These are phyloP conservation scores for Oncopeltus fasciatus DNA, from an alignment of 1,140 invertebrate species.

Conservation along the genomic window DNA sequence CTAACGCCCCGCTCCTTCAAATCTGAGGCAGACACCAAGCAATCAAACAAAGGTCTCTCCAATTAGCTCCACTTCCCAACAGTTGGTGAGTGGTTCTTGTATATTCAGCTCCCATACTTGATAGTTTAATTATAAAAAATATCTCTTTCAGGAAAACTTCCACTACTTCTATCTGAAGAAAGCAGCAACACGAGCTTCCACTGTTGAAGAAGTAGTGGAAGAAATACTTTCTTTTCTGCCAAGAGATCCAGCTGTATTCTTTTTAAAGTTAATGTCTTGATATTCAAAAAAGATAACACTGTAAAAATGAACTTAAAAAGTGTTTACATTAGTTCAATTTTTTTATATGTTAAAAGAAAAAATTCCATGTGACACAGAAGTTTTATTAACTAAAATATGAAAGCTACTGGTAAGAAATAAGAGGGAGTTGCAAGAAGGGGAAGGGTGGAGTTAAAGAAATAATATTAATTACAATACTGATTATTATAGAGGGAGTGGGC, in stretches of 20 bases:
- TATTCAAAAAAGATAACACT: neutral
- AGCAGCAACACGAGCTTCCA: neutral
- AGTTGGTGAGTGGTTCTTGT: neutral
- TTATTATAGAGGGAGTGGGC: too few species aligned
- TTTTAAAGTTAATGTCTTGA: neutral
- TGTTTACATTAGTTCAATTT: neutral
- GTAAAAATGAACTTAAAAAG: conserved; percentile 5
- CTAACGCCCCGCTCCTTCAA: conserved; percentile 8
- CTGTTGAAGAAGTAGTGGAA: conserved; percentile 1
- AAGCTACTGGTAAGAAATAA: too few species aligned
- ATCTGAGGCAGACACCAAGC: conserved; percentile 13
- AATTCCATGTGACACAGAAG: too few species aligned
- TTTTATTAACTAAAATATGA: too few species aligned
- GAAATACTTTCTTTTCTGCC: neutral
- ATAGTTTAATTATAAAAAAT: too few species aligned
- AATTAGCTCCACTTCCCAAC: neutral
- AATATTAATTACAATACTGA: too few species aligned
- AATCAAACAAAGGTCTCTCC: neutral
- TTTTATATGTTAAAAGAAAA: too few species aligned
- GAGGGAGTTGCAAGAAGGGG: too few species aligned
- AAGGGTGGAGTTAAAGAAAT: too few species aligned
- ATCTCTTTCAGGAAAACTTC: neutral
- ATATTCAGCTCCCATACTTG: too few species aligned
- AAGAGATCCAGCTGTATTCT: neutral
- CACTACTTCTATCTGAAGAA: conserved; percentile 2